These are phyloP conservation scores for Acanthacorydalis orientalis DNA, from an alignment of 2,888 invertebrate genomes.

Conservation along the genomic window DNA sequence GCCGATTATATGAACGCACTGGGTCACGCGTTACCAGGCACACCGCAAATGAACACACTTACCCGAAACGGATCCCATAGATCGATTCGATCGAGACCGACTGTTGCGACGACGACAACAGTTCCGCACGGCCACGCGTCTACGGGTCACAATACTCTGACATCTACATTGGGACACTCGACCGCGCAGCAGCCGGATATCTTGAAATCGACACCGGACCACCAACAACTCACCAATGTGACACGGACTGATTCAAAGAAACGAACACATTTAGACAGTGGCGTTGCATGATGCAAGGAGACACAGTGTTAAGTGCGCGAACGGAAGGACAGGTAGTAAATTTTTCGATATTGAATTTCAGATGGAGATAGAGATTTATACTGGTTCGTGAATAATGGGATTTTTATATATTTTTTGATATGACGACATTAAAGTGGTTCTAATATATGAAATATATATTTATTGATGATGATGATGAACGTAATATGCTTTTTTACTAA, in stretches of 20 bases:
- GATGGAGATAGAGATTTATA: too few species aligned
- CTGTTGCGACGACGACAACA: slow-evolving; percentile 19
- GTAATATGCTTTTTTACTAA: too few species aligned
- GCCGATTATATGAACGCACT: slow-evolving; percentile 90
- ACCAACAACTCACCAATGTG: slow-evolving; percentile 35
- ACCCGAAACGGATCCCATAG: slow-evolving; percentile 54
- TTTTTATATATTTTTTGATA: too few species aligned
- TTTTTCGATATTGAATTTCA: too few species aligned
- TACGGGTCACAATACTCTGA: slow-evolving; percentile 20
- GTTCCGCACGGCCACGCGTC: slow-evolving; percentile 20
- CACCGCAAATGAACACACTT: slow-evolving; percentile 64
- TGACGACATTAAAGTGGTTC: too few species aligned
- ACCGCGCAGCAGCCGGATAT: slow-evolving; percentile 62
- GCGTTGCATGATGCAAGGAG: slow-evolving; percentile 25
- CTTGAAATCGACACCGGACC: slow-evolving; percentile 73
- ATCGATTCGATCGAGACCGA: slow-evolving; percentile 31
- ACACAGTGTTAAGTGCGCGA: not conserved
- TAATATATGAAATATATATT: too few species aligned
- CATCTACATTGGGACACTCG: slow-evolving; percentile 15
- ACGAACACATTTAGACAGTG: slow-evolving; percentile 28
- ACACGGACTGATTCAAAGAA: slow-evolving; percentile 32
- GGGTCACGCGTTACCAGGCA: slow-evolving; percentile 54
- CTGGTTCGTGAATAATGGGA: too few species aligned
- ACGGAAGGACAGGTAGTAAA: not conserved
- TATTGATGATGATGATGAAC: too few species aligned